Evolutionary conservation across 2,113 vertebrate genomes (phyloP).

Genomic region (Rattus rattus): DNA sequence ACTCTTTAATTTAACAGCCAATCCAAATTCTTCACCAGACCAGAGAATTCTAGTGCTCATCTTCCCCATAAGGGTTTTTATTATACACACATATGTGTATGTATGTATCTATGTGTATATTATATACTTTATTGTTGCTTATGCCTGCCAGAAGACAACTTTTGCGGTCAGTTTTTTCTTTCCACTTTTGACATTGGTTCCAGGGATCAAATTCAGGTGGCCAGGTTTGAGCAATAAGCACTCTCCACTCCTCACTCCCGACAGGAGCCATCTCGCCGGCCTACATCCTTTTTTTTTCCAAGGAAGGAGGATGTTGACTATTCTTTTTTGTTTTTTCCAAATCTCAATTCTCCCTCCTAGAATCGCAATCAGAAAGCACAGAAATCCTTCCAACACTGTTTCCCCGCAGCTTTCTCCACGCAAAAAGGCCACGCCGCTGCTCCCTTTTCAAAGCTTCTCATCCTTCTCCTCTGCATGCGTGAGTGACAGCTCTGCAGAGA

Average conservation of each 20-base stretch:
- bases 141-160: not conserved
- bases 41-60: not conserved
- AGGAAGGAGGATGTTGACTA: not conserved
- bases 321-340: not conserved
- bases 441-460: not conserved
- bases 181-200: not conserved
- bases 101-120: too few species aligned
- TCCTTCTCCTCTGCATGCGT: not conserved
- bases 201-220: not conserved
- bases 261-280: not conserved
- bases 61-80: not conserved
- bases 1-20: not conserved
- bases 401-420: not conserved
- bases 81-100: not conserved
- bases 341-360: not conserved
- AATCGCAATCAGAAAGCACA: not conserved
- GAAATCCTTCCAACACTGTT: not conserved
- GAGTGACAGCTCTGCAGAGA: not conserved
- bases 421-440: not conserved
- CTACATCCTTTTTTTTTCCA: not conserved
- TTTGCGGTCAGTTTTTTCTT: not conserved
- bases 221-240: not conserved
- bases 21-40: not conserved
- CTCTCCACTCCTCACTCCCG: not conserved
- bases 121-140: not conserved